Conservation (phyloP, 2,113 vertebrate species). For the Platysteira castanea region DNA sequence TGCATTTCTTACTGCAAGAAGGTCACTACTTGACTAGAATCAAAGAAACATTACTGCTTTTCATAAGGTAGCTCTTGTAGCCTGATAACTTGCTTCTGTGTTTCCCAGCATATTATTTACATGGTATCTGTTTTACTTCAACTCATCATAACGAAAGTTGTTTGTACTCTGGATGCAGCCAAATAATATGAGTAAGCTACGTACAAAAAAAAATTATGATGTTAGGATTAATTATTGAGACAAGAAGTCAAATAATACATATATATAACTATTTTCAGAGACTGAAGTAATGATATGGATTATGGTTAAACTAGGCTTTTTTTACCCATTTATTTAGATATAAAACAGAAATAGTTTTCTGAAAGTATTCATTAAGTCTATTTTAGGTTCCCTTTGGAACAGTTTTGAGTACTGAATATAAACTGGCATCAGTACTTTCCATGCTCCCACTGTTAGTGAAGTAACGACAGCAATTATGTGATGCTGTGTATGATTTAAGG, state of each 20-base stretch:
- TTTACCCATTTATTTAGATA: constrained; percentile 28
- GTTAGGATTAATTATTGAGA: not conserved
- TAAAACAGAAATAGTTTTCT: constrained; percentile 4
- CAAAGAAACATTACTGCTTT: not conserved
- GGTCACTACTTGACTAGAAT: not conserved
- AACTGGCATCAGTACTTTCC: constrained; percentile 18
- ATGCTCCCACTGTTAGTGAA: not conserved
- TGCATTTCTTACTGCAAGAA: not conserved
- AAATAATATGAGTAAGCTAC: not conserved
- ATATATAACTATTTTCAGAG: not conserved
- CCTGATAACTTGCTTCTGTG: not conserved
- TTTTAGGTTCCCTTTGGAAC: constrained; percentile 43
- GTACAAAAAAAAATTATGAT: not conserved
- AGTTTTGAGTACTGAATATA: constrained; percentile 30
- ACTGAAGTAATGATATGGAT: not conserved
- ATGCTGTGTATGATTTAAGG: constrained; percentile 8
- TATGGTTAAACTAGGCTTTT: not conserved
- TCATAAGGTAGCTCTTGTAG: not conserved
- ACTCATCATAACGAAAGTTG: not conserved
- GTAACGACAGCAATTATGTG: not conserved
- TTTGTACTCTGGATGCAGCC: not conserved
- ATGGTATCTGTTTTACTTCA: not conserved
- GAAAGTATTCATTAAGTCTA: constrained; percentile 30
- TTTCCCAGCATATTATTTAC: not conserved
- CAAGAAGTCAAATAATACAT: not conserved